phyloP scores from a whole-genome alignment of 2,797 vertebrate species.

The Erpetoichthys calabaricus region DNA sequence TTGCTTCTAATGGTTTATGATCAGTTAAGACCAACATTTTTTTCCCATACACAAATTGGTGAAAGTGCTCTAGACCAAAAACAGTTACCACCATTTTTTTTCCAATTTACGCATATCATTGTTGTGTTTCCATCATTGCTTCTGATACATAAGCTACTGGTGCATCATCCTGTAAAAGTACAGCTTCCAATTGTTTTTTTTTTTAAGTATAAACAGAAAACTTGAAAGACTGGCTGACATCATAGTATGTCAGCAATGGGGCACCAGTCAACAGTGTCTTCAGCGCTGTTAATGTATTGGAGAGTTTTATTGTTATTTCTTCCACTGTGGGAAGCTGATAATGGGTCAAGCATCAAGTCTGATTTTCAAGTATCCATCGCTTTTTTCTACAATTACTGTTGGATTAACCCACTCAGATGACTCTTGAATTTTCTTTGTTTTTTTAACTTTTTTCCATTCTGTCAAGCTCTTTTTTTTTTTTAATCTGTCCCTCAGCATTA shows the following conservation, averaged over 20 bases:
- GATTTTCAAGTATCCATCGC: not conserved
- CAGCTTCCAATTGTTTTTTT: not conserved
- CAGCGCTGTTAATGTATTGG: not conserved
- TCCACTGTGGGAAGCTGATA: constrained; percentile 2
- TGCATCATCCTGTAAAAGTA: not conserved
- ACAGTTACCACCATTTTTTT: not conserved
- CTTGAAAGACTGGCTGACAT: not conserved
- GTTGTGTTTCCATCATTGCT: not conserved
- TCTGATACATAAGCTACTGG: constrained; percentile 1
- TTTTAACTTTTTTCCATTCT: not conserved
- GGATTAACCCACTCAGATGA: not conserved
- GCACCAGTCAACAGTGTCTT: not conserved
- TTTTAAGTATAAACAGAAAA: not conserved
- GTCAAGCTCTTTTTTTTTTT: not conserved
- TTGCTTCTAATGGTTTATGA: not conserved
- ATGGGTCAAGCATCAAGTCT: not conserved
- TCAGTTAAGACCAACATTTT: not conserved
- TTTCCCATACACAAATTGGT: too few species aligned
- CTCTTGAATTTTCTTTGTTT: not conserved
- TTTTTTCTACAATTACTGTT: not conserved
- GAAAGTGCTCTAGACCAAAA: not conserved
- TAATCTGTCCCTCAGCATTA: not conserved
- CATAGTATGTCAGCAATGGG: not conserved
- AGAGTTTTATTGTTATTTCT: not conserved
- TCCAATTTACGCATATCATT: not conserved